Evolutionary conservation across 2,888 invertebrate species (phyloP), one percentile per base, ranked within the genome.

Genomic region (Therioaphis trifolii): DNA sequence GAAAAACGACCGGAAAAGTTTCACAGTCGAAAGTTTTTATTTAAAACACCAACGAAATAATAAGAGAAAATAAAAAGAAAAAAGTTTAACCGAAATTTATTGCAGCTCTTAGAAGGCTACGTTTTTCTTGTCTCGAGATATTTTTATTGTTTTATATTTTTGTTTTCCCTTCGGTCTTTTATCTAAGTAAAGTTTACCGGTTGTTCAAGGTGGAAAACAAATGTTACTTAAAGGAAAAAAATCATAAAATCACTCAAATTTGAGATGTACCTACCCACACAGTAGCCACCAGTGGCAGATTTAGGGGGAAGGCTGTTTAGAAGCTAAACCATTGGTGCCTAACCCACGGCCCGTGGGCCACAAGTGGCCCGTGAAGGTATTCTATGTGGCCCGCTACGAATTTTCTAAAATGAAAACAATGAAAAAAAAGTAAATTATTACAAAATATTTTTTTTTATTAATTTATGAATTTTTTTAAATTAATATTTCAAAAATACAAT

Each of bases 1-100:
- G 82, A 82, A 82, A 66, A 82, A 82, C 82, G 82, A 82, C 82
- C 82, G 74, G 82, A 63, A 74, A 80, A 82, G 74, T 82, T 82
- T 72, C 61, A 72, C 63, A 82, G 82, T 82, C 63, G 52, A 82
- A 82, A 82, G 82, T 82, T 82, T 82, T 82, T 82, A 82, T 82
- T 82, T 82, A 74, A 72, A 82, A 82, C 63, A 49, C 71, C 71
- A 74, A 82, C 82, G 55, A 74, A 82, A 74, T 82, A 58, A 82
- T 82, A 82, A 72, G 74, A 82, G 82, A 66, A 82, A 71, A 80
- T 71, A 71, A 82, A 29, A 82, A 71, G 24, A 80, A 82, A 82
- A 80, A 80, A 82, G 63, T 74, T 82, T 74, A 82, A 82, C 72
- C 49, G 82, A 82, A 82, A 82, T 82, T 82, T 82, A 82, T 82